Evolutionary conservation across 2,888 invertebrate genomes (phyloP).

Genomic region (Noctua pronuba): DNA sequence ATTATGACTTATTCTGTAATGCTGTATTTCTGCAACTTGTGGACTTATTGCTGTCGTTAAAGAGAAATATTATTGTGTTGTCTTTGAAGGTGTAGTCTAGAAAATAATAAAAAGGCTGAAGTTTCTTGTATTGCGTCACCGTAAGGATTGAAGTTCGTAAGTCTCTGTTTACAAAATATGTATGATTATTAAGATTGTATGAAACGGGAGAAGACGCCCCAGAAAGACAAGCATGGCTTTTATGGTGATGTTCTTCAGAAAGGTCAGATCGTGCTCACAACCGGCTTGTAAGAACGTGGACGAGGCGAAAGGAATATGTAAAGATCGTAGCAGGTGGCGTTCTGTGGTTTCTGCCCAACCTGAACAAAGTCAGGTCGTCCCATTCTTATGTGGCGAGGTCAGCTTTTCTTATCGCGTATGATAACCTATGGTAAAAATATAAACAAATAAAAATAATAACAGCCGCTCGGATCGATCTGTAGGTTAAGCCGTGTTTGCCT

Average conservation of each 20-base stretch:
- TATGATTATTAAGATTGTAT: neutral
- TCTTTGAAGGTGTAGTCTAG: slow-evolving; percentile 42
- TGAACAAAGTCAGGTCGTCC: neutral
- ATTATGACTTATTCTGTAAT: slow-evolving; percentile 69
- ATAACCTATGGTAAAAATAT: neutral
- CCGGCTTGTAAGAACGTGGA: neutral
- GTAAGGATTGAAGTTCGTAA: neutral
- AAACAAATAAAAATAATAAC: too few species aligned
- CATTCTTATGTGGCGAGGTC: neutral
- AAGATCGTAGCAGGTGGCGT: neutral
- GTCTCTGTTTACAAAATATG: too few species aligned
- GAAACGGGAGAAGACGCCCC: neutral
- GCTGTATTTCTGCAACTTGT: slow-evolving; percentile 54
- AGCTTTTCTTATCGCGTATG: neutral
- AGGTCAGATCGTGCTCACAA: neutral
- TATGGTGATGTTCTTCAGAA: neutral
- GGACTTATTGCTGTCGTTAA: slow-evolving; percentile 60
- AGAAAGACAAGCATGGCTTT: neutral
- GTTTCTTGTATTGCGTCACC: neutral
- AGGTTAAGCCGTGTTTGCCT: too few species aligned
- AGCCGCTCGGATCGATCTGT: too few species aligned
- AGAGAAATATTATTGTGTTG: slow-evolving; percentile 45
- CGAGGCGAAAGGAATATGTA: neutral
- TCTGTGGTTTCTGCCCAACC: neutral
- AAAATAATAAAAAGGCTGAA: slow-evolving; percentile 21